These are phyloP conservation scores for Protobothrops flavoviridis DNA, from an alignment of 2,113 vertebrate genomes.

Conservation along the genomic window DNA sequence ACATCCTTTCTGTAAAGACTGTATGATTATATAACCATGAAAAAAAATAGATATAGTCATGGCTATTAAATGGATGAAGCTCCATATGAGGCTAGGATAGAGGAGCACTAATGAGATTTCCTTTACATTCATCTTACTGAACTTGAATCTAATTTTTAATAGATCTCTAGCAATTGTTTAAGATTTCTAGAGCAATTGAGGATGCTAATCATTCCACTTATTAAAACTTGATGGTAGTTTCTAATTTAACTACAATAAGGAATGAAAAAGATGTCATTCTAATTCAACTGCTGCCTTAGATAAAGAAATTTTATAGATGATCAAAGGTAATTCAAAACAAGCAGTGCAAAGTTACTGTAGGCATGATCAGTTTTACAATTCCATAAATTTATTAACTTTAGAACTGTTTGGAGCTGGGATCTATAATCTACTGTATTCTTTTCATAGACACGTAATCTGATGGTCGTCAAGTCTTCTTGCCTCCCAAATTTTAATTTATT, in stretches of 20 bases:
- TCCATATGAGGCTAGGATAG: not conserved
- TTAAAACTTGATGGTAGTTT: not conserved
- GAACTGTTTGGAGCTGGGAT: not conserved
- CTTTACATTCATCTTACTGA: not conserved
- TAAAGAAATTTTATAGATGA: not conserved
- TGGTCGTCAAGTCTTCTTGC: not conserved
- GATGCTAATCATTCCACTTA: not conserved
- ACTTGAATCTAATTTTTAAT: not conserved
- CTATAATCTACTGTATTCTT: not conserved
- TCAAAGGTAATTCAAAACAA: not conserved
- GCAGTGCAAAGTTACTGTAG: not conserved
- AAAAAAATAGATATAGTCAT: not conserved
- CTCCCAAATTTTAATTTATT: not conserved
- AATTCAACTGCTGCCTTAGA: not conserved
- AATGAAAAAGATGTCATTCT: not conserved
- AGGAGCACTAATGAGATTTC: not conserved
- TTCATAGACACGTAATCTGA: not conserved
- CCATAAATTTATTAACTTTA: not conserved
- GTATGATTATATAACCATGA: not conserved
- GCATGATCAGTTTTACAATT: not conserved
- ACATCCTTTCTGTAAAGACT: not conserved
- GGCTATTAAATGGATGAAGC: not conserved
- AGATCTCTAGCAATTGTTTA: not conserved
- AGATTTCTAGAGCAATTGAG: not conserved
- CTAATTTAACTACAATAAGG: not conserved